Evolutionary conservation across 2,797 vertebrate genomes (phyloP), one percentile per base, ranked within the genome.

Genomic region (Odontamblyopus lacepedii): DNA sequence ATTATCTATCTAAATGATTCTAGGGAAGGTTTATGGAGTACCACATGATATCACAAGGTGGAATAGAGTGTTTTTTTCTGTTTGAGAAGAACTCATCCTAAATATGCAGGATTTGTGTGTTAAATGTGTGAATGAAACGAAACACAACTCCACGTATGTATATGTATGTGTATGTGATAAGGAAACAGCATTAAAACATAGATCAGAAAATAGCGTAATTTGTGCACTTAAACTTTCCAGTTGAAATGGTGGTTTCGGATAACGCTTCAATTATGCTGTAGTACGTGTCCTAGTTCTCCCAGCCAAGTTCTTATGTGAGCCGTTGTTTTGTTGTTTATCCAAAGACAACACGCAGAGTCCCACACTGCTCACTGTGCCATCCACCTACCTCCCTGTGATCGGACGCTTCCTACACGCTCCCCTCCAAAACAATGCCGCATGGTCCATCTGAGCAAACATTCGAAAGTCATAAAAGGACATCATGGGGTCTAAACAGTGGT

Each of bases 331-430:
- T 82, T 76, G 50, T 83, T 83, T 78, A 75, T 59, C 60, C n/a
- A 35, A 80, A 85, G 68, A 74, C 69, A 78, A 73, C 68, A 77
- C 71, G 71, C 77, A 72, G 67, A 78, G 87, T 87, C 88, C 87
- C 91, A 87, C 88, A 80, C 82, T n/a, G 8, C 81, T 86, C 74
- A 9, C 67, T 84, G 71, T 0, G 77, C 74, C 63, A 3, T 80
- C 89, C 88, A 82, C 86, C 88, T 85, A 87, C 89, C 78, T 79
- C 78, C 51, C 61, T 56, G 32, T 79, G 81, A 74, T 73, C 72
- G 38, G 67, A 80, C 74, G 73, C 87, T 84, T 88, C 89, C 89
- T 78, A 90, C 90, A 75, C 70, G 50, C 50, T 74, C 61, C 78
- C 50, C 72, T 77, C 23, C 16, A 53, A 80, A 86, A 64, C 15